Evolutionary conservation across 2,888 invertebrate genomes (phyloP), one percentile per base, ranked within the genome.

Genomic region (Augiades crinisus): DNA sequence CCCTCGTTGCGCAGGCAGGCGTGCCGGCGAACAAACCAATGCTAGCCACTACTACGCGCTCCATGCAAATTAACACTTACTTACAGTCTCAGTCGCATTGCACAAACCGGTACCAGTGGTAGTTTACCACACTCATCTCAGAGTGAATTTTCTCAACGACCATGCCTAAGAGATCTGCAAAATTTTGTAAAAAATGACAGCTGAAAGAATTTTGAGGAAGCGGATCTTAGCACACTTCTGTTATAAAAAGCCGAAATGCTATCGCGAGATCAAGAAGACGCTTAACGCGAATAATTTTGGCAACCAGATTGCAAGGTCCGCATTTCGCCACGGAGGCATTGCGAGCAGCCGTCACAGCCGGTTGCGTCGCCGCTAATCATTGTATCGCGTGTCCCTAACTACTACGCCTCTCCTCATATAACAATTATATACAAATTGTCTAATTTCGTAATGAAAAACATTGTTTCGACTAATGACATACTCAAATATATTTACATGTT

Each of bases 1-100:
- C 43, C 65, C 65, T 47, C 60, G 27, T 62, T 67, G 56, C 41
- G 44, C 64, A 64, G 19, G 54, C 57, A 62, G 31, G 50, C 60
- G 50, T 41, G 54, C 38, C 45, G 41, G 17, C 27, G 10, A 27
- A 27, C 10, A 27, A 27, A 27, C 27, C 27, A 27, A 27, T 10
- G 27, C 16, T 16, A 8, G 14, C 34, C 34, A 38, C 21, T 19
- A 22, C 7, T 12, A 19, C 41, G 19, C 12, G 12, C 41, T 8
- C 17, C 31, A 43, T 21, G 31, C 12, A 31, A 43, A 43, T 43
- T 24, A 40, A 38, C 14, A 14, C 24, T 24, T 14, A 40, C 14
- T 40, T 43, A 43, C 30, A 17, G 27, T 46, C 16, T 27, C 36
- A 37, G 24, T 12, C 8, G 12, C 17, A 19, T 37, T 37, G 10